Conservation (phyloP, 2,113 vertebrate genomes). For the Erpornis zantholeuca region DNA sequence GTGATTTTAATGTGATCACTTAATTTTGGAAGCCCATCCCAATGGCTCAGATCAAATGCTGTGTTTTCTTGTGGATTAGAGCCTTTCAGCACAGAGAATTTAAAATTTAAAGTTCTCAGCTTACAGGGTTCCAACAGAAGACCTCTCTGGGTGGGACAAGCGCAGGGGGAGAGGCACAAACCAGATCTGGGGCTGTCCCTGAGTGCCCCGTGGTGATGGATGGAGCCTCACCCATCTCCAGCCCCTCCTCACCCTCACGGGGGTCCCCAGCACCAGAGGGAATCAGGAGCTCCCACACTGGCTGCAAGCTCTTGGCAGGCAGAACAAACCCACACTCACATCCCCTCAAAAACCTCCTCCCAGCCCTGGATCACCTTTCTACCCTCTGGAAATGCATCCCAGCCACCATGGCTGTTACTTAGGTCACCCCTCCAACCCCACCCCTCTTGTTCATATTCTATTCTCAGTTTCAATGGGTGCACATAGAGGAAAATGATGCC, state of each 20-base stretch:
- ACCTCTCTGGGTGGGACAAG: rapidly evolving
- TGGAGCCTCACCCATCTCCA: not conserved
- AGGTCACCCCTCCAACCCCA: not conserved
- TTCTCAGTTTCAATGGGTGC: not conserved
- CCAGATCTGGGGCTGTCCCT: not conserved
- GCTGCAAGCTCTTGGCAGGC: not conserved
- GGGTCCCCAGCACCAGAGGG: not conserved
- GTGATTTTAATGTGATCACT: too few species aligned
- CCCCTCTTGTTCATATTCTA: not conserved
- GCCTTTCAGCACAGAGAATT: too few species aligned
- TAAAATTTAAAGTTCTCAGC: too few species aligned
- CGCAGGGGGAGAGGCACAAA: not conserved
- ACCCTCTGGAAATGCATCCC: not conserved
- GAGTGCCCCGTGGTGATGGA: rapidly evolving
- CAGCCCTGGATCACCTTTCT: not conserved
- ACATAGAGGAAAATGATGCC: not conserved
- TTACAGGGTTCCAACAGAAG: too few species aligned
- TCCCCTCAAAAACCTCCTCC: not conserved
- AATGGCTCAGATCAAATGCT: too few species aligned
- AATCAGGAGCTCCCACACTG: not conserved
- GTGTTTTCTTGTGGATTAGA: too few species aligned
- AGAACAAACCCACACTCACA: not conserved
- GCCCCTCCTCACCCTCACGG: not conserved
- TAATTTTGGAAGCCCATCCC: too few species aligned
- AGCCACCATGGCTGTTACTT: not conserved